phyloP scores from a whole-genome alignment of 1,140 invertebrate genomes.

The Drosophila lacteicornis region DNA sequence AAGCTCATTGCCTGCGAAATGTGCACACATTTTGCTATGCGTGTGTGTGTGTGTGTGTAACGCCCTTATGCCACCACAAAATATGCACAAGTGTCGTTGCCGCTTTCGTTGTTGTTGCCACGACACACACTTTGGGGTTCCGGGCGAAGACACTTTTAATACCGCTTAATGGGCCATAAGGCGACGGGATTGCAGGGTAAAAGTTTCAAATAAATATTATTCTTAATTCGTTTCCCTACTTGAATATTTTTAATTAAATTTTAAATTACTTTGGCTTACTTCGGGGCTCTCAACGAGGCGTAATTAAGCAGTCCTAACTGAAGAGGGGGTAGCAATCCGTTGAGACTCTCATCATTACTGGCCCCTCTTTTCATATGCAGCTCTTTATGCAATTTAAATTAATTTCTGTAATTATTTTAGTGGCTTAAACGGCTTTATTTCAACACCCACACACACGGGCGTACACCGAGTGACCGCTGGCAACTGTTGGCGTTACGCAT shows the following conservation, averaged over 20 bases:
- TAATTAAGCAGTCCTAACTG: not conserved
- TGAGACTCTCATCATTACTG: conserved; percentile 9
- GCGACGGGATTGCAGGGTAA: conserved; percentile 1
- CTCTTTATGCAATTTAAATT: conserved; percentile 79
- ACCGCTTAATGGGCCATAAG: conserved; percentile 41
- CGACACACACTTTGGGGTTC: conserved; percentile 21
- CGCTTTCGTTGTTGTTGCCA: conserved; percentile 9
- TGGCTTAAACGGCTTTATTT: conserved; percentile 68
- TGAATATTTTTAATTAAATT: conserved; percentile 32
- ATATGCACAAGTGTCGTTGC: conserved; percentile 61
- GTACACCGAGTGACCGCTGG: conserved; percentile 19
- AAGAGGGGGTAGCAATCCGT: conserved; percentile 4
- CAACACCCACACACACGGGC: conserved; percentile 25
- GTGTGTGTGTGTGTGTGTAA: conserved; percentile 2
- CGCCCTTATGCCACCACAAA: conserved; percentile 8
- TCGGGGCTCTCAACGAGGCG: not conserved
- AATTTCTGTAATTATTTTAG: conserved; percentile 80
- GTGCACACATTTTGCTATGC: conserved; percentile 64
- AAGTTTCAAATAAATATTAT: conserved; percentile 9
- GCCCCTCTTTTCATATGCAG: conserved; percentile 25
- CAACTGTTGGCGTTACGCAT: conserved; percentile 53
- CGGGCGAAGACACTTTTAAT: conserved; percentile 45
- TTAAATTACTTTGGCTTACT: conserved; percentile 1
- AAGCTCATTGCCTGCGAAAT: conserved; percentile 81
- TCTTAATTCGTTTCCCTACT: conserved; percentile 1